phyloP scores from a whole-genome alignment of 2,797 vertebrate genomes.

The Salmo trutta region DNA sequence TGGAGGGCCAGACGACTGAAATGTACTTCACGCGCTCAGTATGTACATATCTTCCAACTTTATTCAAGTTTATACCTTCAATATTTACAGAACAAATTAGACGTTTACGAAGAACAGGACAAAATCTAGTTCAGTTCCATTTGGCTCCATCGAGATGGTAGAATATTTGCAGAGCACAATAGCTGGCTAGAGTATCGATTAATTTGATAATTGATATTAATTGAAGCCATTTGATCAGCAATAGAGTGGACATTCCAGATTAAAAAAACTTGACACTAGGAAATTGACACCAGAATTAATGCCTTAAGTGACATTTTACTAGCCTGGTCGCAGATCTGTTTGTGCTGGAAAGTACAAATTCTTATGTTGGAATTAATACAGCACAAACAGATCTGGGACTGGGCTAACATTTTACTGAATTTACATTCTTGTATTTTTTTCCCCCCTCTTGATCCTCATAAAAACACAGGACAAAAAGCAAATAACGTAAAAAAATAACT shows the following conservation, averaged over 20 bases:
- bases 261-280: background rate
- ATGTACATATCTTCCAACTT: conserved; percentile 81
- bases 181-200: conserved; percentile 14
- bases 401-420: background rate
- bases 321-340: background rate
- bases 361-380: background rate
- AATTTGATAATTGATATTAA: conserved; percentile 1
- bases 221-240: conserved; percentile 4
- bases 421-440: background rate
- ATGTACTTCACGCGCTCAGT: conserved; percentile 74
- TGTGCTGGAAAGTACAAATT: background rate
- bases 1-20: conserved; percentile 69
- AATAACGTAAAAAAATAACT: conserved; percentile 13
- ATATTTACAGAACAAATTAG: conserved; percentile 86
- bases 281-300: background rate
- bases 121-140: conserved; percentile 21
- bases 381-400: background rate
- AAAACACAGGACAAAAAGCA: background rate
- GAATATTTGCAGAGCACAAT: conserved; percentile 11
- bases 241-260: conserved; percentile 7
- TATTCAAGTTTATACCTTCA: conserved; percentile 64
- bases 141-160: conserved; percentile 14
- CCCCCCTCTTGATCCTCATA: background rate
- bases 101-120: conserved; percentile 2
- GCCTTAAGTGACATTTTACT: background rate